Base-by-base conservation (phyloP, 2,797 vertebrate genomes). In the Emys orbicularis region DNA sequence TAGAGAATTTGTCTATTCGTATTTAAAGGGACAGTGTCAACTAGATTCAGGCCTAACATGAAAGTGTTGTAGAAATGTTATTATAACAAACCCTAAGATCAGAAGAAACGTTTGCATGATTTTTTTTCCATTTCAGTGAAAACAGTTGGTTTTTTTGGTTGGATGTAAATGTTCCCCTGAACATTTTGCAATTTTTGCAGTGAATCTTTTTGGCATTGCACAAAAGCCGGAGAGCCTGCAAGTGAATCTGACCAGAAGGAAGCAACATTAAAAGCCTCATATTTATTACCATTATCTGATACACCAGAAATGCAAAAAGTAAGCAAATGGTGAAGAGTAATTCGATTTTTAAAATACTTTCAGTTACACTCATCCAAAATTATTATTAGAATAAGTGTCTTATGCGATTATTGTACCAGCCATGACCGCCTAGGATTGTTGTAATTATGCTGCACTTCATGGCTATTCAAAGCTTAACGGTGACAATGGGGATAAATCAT, bases 381-480 rank as follows among this genome's bases (percentile, higher is more conserved):
- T 5, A 59, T 92, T 82, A 84, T 31, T 74, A 31, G 47, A 79
- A 74, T 88, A 1, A 87, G 86, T 85, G 94, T 27, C 16, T 94
- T 88, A n/a, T 92, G 92, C 87, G 29, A 77, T 87, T 54, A 5
- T 47, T 59, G 12, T 37, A 44, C 41, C 89, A 68, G 81, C 18
- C 59, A 91, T 88, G 91, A 96, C 93, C 68, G 52, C 6, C 16
- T 86, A 1, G 5, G 25, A 83, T 52, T 95, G 68, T 95, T 93
- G 65, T 76, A 44, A 74, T 68, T 21, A 41, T 7, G 25, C 11
- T 74, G 37, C 12, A 76, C 12, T 74, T 44, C 23, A 44, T 41
- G 5, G 68, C 68, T 23, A 41, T 12, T 47, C 13, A 76, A 15
- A 76, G 37, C 23, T 76, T 76, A 76, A 47, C 3, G 4, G 72